Base-by-base conservation (phyloP, 2,797 vertebrate species). In the Pampus argenteus region DNA sequence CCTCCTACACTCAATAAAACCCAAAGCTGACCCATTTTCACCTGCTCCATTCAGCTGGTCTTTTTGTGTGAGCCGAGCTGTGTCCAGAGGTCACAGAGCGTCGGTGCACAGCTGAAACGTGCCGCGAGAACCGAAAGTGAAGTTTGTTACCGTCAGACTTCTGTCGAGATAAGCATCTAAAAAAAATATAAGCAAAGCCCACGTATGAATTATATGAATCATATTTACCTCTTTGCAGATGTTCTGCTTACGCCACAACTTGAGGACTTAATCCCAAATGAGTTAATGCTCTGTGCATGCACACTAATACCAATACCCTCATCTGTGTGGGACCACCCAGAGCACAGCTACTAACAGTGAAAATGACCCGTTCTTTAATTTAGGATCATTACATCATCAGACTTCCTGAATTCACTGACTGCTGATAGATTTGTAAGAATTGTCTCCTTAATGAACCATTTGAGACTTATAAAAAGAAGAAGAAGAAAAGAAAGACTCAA, bases 41-140 rank as follows among this genome's bases (percentile, higher is more conserved):
- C 89, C 90, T 86, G 81, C 81, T 76, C 71, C 38, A 62, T 86
- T 84, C 71, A 76, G 28, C 69, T 22, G 57, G 31, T 36, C 64
- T 71, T 82, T 82, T 81, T 85, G 73, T 78, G 64, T 40, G 77
- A 68, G 56, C 18, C 9, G 22, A 74, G 65, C 69, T 82, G 85
- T 69, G 77, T 66, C 65, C 49, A 25, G 63, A 44, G 84, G 86
- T 84, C 81, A 73, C 54, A 2, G 59, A n/a, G 79, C 70, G 22
- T 44, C 6, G 66, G 42, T 26, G 66, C 58, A 73, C 72, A 63
- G 66, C 71, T 79, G 74, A 78, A 66, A 74, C 29, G 4, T 48
- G 57, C 34, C 22, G 9, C 20, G 58, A 66, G 68, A 77, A 73
- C 28, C 1, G 9, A 17, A 18, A 42, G 20, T 2, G 9, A 29